Evolutionary conservation across 1,140 invertebrate species (phyloP), one percentile per base, ranked within the genome.

Genomic region (Sesamia nonagrioides): DNA sequence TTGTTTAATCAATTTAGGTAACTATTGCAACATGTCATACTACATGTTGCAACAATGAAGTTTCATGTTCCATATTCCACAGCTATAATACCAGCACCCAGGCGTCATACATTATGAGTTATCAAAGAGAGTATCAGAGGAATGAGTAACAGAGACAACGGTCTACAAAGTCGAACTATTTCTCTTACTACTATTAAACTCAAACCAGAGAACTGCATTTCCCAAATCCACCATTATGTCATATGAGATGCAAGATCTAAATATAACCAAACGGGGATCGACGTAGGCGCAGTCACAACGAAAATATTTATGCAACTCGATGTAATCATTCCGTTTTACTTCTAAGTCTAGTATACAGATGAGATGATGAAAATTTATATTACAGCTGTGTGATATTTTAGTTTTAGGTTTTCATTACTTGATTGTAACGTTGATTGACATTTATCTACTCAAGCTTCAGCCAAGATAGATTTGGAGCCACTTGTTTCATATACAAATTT

Each of bases 321-420:
- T 75, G 42, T 63, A 75, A 75, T 61, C 37, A 61, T 63, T 37
- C 13, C 21, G 42, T 61, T 75, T 63, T 75, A 75, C 58, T 35
- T 37, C 11, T 48, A 13, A 50, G 17, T n/a, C 17, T 13, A 17
- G 15, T 52, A 52, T 17, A 18, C 18, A n/a, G 40, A 42, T 42
- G 40, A 18, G 37, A 42, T 37, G 4, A n/a, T 50, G 45, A 15
- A n/a, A 45, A 45, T 11, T n/a, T 33, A n/a, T 61, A 61, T 15
- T 61, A 35, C 66, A 48, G 66, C 42, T 69, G 42, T n/a, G n/a
- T 17, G 6, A 5, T 35, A 35, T 61, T 61, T 61, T 37, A 15
- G 15, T 21, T 61, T 13, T n/a, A 9, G 3, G 21, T 60, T n/a
- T 40, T 37, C 18, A 33, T 58, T 58, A 4, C 18, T 61, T 17